Evolutionary conservation across 2,797 vertebrate species (phyloP).

Genomic region (Dromococcyx pavoninus): DNA sequence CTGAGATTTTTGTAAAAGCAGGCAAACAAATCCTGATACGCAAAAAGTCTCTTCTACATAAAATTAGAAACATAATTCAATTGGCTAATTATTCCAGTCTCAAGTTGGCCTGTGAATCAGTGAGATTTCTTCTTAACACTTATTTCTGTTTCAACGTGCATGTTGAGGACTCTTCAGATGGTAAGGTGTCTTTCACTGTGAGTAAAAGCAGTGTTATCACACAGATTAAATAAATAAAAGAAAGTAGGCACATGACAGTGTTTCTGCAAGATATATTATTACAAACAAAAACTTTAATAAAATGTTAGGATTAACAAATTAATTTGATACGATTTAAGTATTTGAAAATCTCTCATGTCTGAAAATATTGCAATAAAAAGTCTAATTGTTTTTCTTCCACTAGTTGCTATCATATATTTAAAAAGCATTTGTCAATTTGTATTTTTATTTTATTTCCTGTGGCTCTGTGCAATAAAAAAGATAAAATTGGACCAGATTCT

Average conservation of each 20-base stretch:
- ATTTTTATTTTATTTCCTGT: neutral
- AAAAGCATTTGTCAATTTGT: neutral
- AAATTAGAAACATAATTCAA: conserved; percentile 24
- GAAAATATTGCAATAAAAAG: neutral
- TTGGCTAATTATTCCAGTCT: neutral
- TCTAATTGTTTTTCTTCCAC: neutral
- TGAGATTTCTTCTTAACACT: neutral
- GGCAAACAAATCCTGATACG: neutral
- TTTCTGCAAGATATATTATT: neutral
- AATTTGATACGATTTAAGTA: neutral
- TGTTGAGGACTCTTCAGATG: neutral
- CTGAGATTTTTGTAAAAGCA: neutral
- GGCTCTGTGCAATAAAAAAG: neutral
- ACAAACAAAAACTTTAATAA: neutral
- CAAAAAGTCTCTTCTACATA: neutral
- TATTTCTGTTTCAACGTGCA: neutral
- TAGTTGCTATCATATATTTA: neutral
- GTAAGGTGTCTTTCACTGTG: neutral
- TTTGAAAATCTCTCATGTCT: neutral
- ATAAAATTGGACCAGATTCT: neutral
- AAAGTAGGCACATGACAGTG: neutral
- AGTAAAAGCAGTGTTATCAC: neutral
- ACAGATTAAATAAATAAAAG: neutral
- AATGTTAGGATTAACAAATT: neutral
- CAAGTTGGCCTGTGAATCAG: neutral